Evolutionary conservation across 2,888 invertebrate genomes (phyloP).

Genomic region (Cheilosia vulpina): DNA sequence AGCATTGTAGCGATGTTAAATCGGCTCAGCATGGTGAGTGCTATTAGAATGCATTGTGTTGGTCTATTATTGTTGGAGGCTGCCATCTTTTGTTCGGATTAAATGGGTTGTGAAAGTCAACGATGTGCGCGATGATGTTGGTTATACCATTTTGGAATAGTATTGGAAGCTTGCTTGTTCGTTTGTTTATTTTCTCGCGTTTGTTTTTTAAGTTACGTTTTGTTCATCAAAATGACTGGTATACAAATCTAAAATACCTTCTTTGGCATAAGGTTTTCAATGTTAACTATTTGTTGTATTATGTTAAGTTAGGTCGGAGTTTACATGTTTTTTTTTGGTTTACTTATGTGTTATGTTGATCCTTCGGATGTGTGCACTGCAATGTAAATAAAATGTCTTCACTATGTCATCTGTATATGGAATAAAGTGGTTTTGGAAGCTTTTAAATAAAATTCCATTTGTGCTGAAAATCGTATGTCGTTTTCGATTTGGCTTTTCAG

Average conservation of each 20-base stretch:
- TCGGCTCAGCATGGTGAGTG: slow-evolving; percentile 29
- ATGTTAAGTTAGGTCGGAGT: background rate
- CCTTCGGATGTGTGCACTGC: background rate
- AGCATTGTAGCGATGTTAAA: slow-evolving; percentile 69
- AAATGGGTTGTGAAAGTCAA: slow-evolving; percentile 9
- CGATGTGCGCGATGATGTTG: background rate
- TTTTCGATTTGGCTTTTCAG: too few species aligned
- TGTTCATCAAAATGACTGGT: slow-evolving; percentile 17
- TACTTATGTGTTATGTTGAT: background rate
- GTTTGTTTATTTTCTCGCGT: background rate
- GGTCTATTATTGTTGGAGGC: slow-evolving; percentile 11
- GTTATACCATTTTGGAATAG: slow-evolving; percentile 8
- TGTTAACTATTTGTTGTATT: slow-evolving; percentile 58
- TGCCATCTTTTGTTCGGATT: slow-evolving; percentile 47
- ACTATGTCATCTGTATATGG: too few species aligned
- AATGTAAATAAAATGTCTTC: background rate
- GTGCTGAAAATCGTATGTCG: too few species aligned
- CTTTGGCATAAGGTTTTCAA: slow-evolving; percentile 46
- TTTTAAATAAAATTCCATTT: too few species aligned
- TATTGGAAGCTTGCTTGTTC: background rate
- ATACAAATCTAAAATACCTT: slow-evolving; percentile 54
- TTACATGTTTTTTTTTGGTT: slow-evolving; percentile 22
- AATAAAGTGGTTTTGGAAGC: too few species aligned
- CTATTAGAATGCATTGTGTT: slow-evolving; percentile 39
- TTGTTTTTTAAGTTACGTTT: background rate